Percentiles rank a stretch among this genome's conserved stretches.
These are phyloP conservation scores for Aspidiotus rigidus DNA, from an alignment of 2,888 invertebrate genomes.

Conservation along the genomic window DNA sequence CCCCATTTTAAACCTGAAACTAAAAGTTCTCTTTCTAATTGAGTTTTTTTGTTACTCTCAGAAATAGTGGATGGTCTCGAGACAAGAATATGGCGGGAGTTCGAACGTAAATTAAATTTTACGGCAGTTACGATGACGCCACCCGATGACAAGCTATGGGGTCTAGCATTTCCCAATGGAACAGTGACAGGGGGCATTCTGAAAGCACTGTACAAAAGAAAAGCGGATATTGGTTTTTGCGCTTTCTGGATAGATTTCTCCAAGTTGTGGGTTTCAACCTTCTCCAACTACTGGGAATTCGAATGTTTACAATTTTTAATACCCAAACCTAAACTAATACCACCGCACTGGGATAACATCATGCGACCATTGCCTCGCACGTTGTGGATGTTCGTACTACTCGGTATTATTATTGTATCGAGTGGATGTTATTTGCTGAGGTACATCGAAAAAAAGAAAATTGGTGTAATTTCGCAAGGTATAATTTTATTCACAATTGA, in stretches of 20 bases:
- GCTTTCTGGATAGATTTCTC: conserved; percentile 35
- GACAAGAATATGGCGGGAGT: conserved; percentile 35
- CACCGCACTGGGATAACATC: conserved; percentile 34
- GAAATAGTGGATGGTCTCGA: conserved; percentile 35
- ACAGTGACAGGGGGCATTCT: conserved; percentile 34
- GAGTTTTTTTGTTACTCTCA: not conserved
- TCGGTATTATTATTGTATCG: conserved; percentile 18
- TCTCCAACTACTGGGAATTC: conserved; percentile 35
- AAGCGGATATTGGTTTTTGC: conserved; percentile 35
- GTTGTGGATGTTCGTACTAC: conserved; percentile 34
- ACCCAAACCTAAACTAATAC: conserved; percentile 33
- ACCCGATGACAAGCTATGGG: conserved; percentile 33
- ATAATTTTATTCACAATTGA: not conserved
- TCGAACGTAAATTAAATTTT: conserved; percentile 33
- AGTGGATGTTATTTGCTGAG: conserved; percentile 1
- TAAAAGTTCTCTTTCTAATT: not conserved
- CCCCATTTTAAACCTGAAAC: not conserved
- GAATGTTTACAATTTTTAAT: conserved; percentile 35
- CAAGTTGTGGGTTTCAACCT: conserved; percentile 24
- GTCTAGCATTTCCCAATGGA: conserved; percentile 31
- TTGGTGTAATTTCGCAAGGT: not conserved
- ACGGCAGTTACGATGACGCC: conserved; percentile 26
- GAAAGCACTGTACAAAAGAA: conserved; percentile 15
- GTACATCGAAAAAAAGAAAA: conserved; percentile 3
- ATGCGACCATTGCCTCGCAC: conserved; percentile 34